Evolutionary conservation across 2,888 invertebrate species (phyloP).

Genomic region (Abscondita cerata): DNA sequence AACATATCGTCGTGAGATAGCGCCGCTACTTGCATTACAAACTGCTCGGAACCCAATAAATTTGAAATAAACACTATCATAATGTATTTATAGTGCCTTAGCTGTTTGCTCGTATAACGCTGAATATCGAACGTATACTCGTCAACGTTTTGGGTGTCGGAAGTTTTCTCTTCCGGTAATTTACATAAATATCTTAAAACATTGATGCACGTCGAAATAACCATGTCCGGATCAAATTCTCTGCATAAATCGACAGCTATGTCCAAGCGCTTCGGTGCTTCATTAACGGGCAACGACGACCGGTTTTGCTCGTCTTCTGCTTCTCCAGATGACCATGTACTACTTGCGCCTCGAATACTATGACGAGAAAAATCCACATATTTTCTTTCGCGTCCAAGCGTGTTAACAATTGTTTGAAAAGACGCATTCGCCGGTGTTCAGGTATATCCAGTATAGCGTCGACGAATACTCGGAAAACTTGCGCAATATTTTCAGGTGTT

Average conservation of each 20-base stretch:
- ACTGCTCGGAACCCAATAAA: conserved; percentile 71
- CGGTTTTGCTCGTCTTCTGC: conserved; percentile 50
- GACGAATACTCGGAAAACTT: conserved; percentile 87
- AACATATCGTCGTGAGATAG: conserved; percentile 60
- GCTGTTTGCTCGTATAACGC: conserved; percentile 73
- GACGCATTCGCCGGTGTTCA: conserved; percentile 83
- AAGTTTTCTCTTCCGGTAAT: conserved; percentile 70
- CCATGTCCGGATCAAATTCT: conserved; percentile 69
- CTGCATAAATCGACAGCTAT: conserved; percentile 72
- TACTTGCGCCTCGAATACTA: conserved; percentile 77
- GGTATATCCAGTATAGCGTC: conserved; percentile 92
- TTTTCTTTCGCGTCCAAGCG: conserved; percentile 71
- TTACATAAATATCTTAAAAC: conserved; percentile 70
- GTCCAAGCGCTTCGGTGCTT: conserved; percentile 67
- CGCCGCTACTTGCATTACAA: conserved; percentile 70
- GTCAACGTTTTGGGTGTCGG: conserved; percentile 57
- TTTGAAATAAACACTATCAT: conserved; percentile 76
- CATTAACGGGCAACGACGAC: conserved; percentile 48
- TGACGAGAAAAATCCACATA: conserved; percentile 74
- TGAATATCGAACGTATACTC: conserved; percentile 66
- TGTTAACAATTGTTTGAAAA: conserved; percentile 81
- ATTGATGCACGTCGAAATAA: conserved; percentile 71
- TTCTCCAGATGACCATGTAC: conserved; percentile 63
- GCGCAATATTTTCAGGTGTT: conserved; percentile 56
- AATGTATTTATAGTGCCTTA: conserved; percentile 85